Evolutionary conservation across 2,113 vertebrate species (phyloP).

Genomic region (Aspidoscelis tigris): DNA sequence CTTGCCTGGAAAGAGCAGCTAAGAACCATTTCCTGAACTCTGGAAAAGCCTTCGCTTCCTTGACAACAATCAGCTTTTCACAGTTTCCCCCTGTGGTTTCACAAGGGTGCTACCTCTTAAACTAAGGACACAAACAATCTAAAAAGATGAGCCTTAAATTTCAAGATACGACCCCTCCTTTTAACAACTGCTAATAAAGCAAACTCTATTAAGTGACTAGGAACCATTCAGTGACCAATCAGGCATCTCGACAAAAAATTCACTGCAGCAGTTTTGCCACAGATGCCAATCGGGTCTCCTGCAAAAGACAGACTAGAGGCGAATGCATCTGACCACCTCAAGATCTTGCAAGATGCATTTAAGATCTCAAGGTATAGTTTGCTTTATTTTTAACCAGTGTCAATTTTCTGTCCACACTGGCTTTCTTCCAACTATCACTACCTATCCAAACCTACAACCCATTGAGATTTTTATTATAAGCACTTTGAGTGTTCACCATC

Average conservation of each 20-base stretch:
- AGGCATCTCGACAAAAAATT: background rate
- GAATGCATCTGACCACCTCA: no score
- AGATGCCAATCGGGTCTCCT: fast-evolving
- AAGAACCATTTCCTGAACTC: fast-evolving
- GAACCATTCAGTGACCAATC: background rate
- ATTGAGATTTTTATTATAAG: fast-evolving
- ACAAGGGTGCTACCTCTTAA: background rate
- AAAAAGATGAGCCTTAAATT: background rate
- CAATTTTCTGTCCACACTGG: fast-evolving
- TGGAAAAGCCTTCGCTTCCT: fast-evolving
- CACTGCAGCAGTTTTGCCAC: no score
- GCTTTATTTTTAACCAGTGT: no score
- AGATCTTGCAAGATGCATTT: background rate
- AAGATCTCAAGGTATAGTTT: background rate
- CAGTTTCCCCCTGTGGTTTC: background rate
- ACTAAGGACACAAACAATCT: background rate
- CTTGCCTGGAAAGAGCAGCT: background rate
- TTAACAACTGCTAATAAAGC: background rate
- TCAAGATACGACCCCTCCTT: background rate
- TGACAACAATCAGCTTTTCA: background rate
- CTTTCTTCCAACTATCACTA: fast-evolving
- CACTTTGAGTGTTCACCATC: fast-evolving
- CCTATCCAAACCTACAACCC: fast-evolving
- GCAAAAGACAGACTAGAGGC: no score
- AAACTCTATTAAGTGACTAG: background rate